Evolutionary conservation across 2,797 vertebrate species (phyloP), one percentile per base, ranked within the genome.

Genomic region (Threskiornis aethiopicus): DNA sequence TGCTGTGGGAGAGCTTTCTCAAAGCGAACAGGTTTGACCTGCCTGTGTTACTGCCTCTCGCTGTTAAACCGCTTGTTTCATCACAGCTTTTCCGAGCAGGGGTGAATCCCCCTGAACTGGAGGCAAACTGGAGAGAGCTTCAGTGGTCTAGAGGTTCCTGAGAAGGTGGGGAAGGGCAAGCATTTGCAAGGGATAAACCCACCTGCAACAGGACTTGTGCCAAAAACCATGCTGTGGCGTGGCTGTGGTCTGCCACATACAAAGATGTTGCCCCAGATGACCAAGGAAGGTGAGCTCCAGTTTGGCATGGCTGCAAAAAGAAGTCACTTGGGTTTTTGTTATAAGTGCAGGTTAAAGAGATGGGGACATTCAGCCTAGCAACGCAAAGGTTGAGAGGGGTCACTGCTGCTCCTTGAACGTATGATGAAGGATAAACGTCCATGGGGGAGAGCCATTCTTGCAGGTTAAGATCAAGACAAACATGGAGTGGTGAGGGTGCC

Each of bases 141-240:
- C 58, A 24, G 28, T 29, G 20, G 5, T n/a, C 29, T 57, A 39
- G 22, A 31, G 29, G 58, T 47, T 78, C 31, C 42, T 55, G 24
- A 67, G 47, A 18, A 42, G 52, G 21, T 11, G 61, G 24, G 6
- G 28, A 92, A 66, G 39, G 39, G 5, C 16, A 41, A 28, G 13
- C 5, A n/a, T 42, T 37, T 54, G 64, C 31, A 54, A 35, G 28
- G 46, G 46, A 35, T 39, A 37, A 84, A 37, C 28, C 46, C 37
- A 52, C 7, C 62, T 82, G 72, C 2, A 14, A 3, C 0, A 33
- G 55, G 47, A 4, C 29, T 55, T 25, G 8, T 37, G 20, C 51
- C 46, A 20, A 61, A 62, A 46, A 2, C 17, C 21, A 0, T 13
- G 33, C 24, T 83, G 24, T 0, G 6, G 55, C 5, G 0, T 17